Conservation (phyloP, 2,888 invertebrate genomes). For the Leptinotarsa rubiginosa region DNA sequence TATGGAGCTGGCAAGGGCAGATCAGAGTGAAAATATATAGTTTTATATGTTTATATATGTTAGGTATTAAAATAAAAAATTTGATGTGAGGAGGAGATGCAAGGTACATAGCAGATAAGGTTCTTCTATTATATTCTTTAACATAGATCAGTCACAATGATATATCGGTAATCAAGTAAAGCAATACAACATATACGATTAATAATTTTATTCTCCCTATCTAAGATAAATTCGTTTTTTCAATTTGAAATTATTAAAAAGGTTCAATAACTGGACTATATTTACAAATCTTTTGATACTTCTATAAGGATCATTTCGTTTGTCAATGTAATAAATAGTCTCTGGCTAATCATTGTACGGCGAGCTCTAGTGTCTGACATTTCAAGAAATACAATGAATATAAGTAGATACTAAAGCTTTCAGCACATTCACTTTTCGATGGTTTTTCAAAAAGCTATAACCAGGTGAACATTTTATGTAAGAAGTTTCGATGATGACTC, state of each 20-base stretch:
- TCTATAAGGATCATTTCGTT: conserved; percentile 50
- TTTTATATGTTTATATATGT: conserved; percentile 41
- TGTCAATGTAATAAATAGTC: conserved; percentile 32
- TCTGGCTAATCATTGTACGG: conserved; percentile 44
- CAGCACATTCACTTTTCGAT: conserved; percentile 12
- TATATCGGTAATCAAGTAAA: conserved; percentile 61
- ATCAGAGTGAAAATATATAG: conserved; percentile 56
- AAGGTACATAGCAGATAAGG: conserved; percentile 67
- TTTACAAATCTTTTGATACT: conserved; percentile 64
- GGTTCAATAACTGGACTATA: conserved; percentile 67
- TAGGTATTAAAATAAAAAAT: conserved; percentile 51
- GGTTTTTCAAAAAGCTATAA: not conserved
- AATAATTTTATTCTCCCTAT: conserved; percentile 64
- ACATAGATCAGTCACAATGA: conserved; percentile 66
- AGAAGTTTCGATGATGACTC: not conserved
- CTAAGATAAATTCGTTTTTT: conserved; percentile 69
- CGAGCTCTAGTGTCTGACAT: conserved; percentile 48
- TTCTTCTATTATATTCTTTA: conserved; percentile 53
- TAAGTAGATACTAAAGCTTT: conserved; percentile 13
- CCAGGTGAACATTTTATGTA: not conserved
- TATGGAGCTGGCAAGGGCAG: conserved; percentile 54
- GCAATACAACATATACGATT: conserved; percentile 67
- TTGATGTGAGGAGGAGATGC: conserved; percentile 54
- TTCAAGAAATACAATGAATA: conserved; percentile 43
- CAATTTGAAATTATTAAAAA: conserved; percentile 67